phyloP scores from a whole-genome alignment of 1,140 invertebrate genomes.

The Ceratina australensis region DNA sequence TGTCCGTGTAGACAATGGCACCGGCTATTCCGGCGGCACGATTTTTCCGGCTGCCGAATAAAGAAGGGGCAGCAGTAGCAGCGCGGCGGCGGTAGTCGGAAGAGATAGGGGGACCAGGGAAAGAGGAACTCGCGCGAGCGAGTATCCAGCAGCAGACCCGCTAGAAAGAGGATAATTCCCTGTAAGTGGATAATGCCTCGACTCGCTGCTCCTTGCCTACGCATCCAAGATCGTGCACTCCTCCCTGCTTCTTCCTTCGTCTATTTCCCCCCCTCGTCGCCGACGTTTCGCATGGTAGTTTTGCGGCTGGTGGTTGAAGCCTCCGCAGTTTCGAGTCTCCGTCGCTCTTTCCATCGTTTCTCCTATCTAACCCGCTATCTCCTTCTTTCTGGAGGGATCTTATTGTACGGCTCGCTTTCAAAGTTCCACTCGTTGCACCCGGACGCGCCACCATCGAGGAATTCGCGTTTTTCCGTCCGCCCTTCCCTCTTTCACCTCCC shows the following conservation, averaged over 20 bases:
- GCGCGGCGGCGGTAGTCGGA: not conserved
- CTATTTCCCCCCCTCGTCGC: constrained; percentile 41
- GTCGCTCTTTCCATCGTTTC: constrained; percentile 16
- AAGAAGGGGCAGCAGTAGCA: constrained; percentile 44
- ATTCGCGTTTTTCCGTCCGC: constrained; percentile 61
- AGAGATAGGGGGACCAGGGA: constrained; percentile 22
- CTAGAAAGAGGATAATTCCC: constrained; percentile 70
- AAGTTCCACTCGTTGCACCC: constrained; percentile 59
- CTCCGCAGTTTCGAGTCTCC: constrained; percentile 47
- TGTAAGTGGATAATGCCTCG: constrained; percentile 75
- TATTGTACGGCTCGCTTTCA: constrained; percentile 58
- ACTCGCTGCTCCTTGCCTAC: constrained; percentile 68
- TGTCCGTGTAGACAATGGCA: constrained; percentile 59
- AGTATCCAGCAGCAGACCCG: constrained; percentile 40
- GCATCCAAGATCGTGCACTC: constrained; percentile 57
- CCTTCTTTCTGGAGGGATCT: constrained; percentile 36
- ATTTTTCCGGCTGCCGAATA: constrained; percentile 68
- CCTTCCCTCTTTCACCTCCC: constrained; percentile 13
- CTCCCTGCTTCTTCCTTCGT: constrained; percentile 30
- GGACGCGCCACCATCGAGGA: constrained; percentile 54
- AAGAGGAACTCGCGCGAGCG: constrained; percentile 41
- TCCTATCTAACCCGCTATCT: constrained; percentile 37
- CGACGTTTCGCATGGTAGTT: constrained; percentile 59
- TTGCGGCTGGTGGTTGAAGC: constrained; percentile 51
- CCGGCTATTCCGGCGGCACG: constrained; percentile 56